Evolutionary conservation across 2,888 invertebrate genomes (phyloP).

Genomic region (Rhaphigaster nebulosa): DNA sequence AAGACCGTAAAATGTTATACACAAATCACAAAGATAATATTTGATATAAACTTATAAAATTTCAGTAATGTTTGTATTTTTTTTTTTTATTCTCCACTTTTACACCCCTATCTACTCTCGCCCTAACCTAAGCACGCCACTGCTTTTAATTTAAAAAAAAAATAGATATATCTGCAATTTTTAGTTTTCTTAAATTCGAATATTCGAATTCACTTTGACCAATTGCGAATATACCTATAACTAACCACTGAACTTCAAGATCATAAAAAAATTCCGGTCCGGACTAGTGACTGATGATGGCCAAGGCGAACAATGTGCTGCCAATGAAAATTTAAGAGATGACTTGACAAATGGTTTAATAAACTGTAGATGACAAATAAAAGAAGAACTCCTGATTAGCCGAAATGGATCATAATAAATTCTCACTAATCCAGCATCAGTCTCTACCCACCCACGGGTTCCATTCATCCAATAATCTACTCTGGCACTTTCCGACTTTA

Average conservation of each 20-base stretch:
- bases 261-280: not conserved
- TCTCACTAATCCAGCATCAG: constrained; percentile 30
- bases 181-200: too few species aligned
- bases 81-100: too few species aligned
- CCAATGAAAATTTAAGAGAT: constrained; percentile 43
- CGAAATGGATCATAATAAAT: constrained; percentile 33
- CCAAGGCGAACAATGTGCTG: not conserved
- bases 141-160: too few species aligned
- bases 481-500: constrained; percentile 3
- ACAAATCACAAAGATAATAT: too few species aligned
- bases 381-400: not conserved
- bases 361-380: constrained; percentile 14
- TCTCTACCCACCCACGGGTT: not conserved
- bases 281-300: not conserved
- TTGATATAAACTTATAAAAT: too few species aligned
- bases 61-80: too few species aligned
- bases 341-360: constrained; percentile 7
- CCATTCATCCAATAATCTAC: not conserved
- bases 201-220: too few species aligned
- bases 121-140: too few species aligned
- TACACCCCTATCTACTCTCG: too few species aligned
- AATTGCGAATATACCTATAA: not conserved
- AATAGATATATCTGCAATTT: too few species aligned
- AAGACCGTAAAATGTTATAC: too few species aligned
- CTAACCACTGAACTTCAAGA: not conserved